Conservation (phyloP, 2,113 vertebrate genomes). For the Engraulis encrasicolus region DNA sequence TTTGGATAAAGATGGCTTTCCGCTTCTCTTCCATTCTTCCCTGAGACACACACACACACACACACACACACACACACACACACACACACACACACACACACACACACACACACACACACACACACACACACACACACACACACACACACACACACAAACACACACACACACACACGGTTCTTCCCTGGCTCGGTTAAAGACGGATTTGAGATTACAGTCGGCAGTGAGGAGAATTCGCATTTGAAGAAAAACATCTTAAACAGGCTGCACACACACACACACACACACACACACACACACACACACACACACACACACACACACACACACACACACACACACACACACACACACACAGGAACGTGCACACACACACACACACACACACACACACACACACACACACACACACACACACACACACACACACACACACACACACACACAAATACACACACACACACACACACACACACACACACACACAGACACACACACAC, state of each 20-base stretch:
- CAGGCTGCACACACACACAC: constrained; percentile 46
- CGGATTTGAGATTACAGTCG: constrained; percentile 75
- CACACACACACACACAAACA: too few species aligned
- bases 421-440: neutral
- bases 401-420: neutral
- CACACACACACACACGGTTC: too few species aligned
- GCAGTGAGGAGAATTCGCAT: constrained; percentile 49
- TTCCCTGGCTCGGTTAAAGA: constrained; percentile 76
- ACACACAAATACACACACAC: too few species aligned
- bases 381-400: neutral
- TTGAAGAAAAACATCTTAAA: constrained; percentile 57
- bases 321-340: too few species aligned
- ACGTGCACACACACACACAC: too few species aligned
- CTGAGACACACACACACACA: too few species aligned
- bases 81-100: too few species aligned
- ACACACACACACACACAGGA: neutral
- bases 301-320: neutral
- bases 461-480: neutral
- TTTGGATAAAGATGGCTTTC: constrained; percentile 82
- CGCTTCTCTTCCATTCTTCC: constrained; percentile 78
- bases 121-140: too few species aligned
- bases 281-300: neutral
- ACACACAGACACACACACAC: neutral
- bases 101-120: too few species aligned
- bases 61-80: too few species aligned